Evolutionary conservation across 2,113 vertebrate genomes (phyloP).

Genomic region (Falco punctatus): DNA sequence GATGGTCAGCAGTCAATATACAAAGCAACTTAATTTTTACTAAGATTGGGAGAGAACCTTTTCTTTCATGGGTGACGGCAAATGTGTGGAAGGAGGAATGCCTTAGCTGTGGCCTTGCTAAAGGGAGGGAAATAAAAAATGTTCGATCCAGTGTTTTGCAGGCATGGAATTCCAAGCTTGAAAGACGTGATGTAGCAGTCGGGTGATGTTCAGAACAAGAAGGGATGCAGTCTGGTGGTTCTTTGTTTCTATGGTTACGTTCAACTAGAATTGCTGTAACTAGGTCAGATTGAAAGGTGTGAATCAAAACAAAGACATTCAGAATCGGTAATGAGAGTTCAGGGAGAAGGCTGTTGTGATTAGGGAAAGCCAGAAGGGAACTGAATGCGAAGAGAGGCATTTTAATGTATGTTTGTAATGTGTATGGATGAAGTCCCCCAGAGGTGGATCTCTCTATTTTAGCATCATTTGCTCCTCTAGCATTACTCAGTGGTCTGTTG

Average conservation of each 20-base stretch:
- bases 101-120: not conserved
- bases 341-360: not conserved
- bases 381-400: not conserved
- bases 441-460: not conserved
- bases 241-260: constrained; percentile 59
- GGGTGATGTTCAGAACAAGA: not conserved
- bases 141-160: not conserved
- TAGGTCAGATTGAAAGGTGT: constrained; percentile 47
- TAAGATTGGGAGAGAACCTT: not conserved
- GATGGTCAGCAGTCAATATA: not conserved
- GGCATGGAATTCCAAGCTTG: not conserved
- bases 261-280: not conserved
- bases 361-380: not conserved
- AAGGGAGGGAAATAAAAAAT: not conserved
- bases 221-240: constrained; percentile 11
- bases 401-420: not conserved
- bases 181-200: not conserved
- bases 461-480: not conserved
- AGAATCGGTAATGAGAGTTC: not conserved
- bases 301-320: constrained; percentile 1
- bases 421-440: rapidly evolving
- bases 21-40: not conserved
- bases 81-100: not conserved
- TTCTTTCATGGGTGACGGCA: rapidly evolving
- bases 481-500: rapidly evolving